Base-by-base conservation (phyloP, 2,888 invertebrate genomes). In the Plagiodera versicolora region DNA sequence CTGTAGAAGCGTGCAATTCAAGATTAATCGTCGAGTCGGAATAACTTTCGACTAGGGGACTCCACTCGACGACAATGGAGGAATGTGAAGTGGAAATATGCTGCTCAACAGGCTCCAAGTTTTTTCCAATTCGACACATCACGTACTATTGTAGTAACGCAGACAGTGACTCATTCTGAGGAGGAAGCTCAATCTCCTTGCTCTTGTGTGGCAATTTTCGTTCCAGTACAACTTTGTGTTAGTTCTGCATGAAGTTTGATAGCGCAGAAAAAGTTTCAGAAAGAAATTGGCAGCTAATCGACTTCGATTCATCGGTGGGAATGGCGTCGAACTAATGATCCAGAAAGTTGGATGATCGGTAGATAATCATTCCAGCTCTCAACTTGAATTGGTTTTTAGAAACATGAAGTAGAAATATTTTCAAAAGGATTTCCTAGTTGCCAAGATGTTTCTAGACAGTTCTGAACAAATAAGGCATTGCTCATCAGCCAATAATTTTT, bases 301-400 rank as follows among this genome's bases (percentile, higher is more conserved):
- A 8, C 14, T 11, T 32, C 32, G 11, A 10, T 32, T 32, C 32
- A 39, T 39, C 14, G 39, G 56, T 51, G 58, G 56, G 56, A 62
- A 44, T 16, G 44, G 28, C 45, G 11, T 24, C 14, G 17, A 16
- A 28, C 62, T 62, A 62, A 62, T 62, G 58, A 58, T 62, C 56
- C 52, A 46, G 55, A 58, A 62, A 62, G 58, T 57, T 59, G 24
- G 56, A 49, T 65, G 62, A 65, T 59, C 60, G 60, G 60, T 60
- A 58, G 35, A 61, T 62, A 65, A 62, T 62, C 56, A 60, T 65
- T 58, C 45, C 58, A 56, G 60, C 49, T 59, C 45, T 51, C 56
- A 65, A 65, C 61, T 62, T 65, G 62, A 62, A 65, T 64, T 61
- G 61, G 59, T 60, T 64, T 65, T 58, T 63, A 58, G 52, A 56